These are phyloP conservation scores for Drosophila yooni DNA, from an alignment of 2,888 invertebrate species.

Conservation along the genomic window DNA sequence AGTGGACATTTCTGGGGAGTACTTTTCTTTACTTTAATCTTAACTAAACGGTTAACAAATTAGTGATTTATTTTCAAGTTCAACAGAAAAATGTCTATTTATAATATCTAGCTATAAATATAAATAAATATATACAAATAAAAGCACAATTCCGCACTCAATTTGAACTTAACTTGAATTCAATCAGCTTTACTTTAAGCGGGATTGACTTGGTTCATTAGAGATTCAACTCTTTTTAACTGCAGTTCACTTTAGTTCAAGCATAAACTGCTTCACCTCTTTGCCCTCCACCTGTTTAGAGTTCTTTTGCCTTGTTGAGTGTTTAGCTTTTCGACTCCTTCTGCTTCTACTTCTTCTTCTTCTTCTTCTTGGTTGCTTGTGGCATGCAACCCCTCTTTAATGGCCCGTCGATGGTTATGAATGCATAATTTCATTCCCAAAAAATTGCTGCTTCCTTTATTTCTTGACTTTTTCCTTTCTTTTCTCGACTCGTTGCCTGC, in stretches of 20 bases:
- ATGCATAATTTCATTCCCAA: constrained; percentile 74
- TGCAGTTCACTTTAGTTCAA: constrained; percentile 42
- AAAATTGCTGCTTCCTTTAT: constrained; percentile 59
- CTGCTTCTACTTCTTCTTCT: not conserved
- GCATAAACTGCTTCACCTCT: not conserved
- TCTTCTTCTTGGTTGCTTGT: constrained; percentile 1
- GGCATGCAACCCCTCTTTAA: constrained; percentile 46
- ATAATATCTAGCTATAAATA: too few relatives aligned
- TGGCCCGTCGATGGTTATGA: constrained; percentile 68
- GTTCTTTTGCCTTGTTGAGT: constrained; percentile 3
- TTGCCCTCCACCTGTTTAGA: constrained; percentile 36
- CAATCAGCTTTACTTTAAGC: not conserved
- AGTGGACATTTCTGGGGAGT: too few relatives aligned
- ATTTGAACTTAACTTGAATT: not conserved
- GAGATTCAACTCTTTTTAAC: constrained; percentile 37
- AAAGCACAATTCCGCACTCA: not conserved
- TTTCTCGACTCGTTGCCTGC: constrained; percentile 19
- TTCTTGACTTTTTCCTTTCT: constrained; percentile 16
- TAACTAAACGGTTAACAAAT: too few relatives aligned
- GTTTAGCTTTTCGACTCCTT: constrained; percentile 30
- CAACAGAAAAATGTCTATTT: too few relatives aligned
- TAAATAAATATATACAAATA: not conserved
- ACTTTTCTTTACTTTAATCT: too few relatives aligned
- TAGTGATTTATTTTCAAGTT: too few relatives aligned
- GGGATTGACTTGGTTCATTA: constrained; percentile 21